Evolutionary conservation across 2,113 vertebrate species (phyloP).

Genomic region (Pica pica): DNA sequence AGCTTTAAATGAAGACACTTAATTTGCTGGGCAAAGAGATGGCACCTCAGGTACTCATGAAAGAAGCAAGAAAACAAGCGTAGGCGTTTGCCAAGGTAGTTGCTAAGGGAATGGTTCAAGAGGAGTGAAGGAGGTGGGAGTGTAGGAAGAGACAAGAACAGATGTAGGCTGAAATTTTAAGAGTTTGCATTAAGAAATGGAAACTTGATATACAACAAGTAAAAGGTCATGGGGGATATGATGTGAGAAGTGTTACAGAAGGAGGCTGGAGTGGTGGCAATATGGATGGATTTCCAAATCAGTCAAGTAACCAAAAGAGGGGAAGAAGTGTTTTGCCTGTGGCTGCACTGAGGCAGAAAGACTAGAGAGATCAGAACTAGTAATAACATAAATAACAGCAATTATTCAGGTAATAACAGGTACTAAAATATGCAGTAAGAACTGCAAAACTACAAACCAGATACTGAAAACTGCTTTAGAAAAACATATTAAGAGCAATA

Average conservation of each 20-base stretch:
- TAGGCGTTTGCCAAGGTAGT: not conserved
- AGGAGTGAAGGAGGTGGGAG: not conserved
- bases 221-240: not conserved
- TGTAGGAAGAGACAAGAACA: conserved; percentile 13
- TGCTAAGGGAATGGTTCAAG: not conserved
- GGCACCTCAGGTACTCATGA: not conserved
- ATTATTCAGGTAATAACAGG: not conserved
- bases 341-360: not conserved
- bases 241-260: not conserved
- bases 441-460: not conserved
- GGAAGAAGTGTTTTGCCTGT: not conserved
- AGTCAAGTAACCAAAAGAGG: not conserved
- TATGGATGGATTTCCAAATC: not conserved
- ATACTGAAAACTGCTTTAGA: not conserved
- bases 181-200: not conserved
- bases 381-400: not conserved
- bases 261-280: not conserved
- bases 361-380: not conserved
- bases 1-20: not conserved
- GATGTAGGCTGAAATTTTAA: not conserved
- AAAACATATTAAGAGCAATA: not conserved
- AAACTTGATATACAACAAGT: not conserved
- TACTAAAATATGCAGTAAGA: not conserved
- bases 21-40: not conserved
- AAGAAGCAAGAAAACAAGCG: not conserved